Evolutionary conservation across 2,888 invertebrate species (phyloP), one percentile per base, ranked within the genome.

Genomic region (Campoplex nolae): DNA sequence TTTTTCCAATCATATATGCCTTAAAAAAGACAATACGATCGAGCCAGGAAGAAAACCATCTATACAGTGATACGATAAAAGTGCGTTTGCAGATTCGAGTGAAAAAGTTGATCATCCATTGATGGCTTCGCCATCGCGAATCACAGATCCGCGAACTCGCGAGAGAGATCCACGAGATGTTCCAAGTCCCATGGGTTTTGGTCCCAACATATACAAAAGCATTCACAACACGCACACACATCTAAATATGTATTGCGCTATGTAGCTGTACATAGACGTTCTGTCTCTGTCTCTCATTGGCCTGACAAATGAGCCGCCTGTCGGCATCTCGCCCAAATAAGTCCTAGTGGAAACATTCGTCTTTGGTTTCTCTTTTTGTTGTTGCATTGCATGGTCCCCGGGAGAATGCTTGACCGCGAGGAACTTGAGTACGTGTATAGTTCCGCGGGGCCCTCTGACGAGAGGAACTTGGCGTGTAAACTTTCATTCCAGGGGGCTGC

Each of bases 261-360:
- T 8, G 70, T 32, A 18, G 48, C 28, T 32, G 16, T 32, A 13
- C 28, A 16, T 75, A 38, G 8, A 32, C 13, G 32, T 48, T 58
- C 28, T 76, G 45, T 48, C 28, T 71, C 48, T 71, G 62, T 75
- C 71, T 70, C 84, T 73, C 71, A 51, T 77, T 42, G 45, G 51
- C n/a, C 62, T 80, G 88, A 88, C 88, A 86, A 88, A 88, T 86
- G 86, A 88, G 83, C 58, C 84, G 83, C 62, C 79, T 68, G 83
- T 70, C 54, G 81, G 84, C 75, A 86, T 86, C 81, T 84, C 82
- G 76, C 42, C 88, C 88, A 88, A 86, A 88, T 88, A 88, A 86
- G 88, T 79, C 86, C 82, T 83, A 88, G 83, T 86, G 84, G 86
- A 83, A 83, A 86, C 83, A 74, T 85, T 74, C 84, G 79, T 77